phyloP scores from a whole-genome alignment of 1,140 invertebrate genomes.

The Akabosia matsudoensis region DNA sequence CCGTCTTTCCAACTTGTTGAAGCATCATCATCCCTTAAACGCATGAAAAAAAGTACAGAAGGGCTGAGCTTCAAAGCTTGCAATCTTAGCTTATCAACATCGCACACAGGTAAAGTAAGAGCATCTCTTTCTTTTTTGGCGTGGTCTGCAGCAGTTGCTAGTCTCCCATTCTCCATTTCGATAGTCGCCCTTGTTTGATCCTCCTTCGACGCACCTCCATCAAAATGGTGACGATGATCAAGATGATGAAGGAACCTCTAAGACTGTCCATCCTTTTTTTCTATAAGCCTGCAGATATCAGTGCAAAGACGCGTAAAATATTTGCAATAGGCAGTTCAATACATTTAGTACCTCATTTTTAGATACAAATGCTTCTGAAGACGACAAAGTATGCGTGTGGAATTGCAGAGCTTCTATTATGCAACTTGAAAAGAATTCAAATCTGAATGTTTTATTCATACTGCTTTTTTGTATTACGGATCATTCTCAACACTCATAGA shows the following conservation, averaged over 20 bases:
- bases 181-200: neutral
- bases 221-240: neutral
- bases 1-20: neutral
- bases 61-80: neutral
- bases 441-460: no score
- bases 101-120: neutral
- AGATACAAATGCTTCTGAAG: no score
- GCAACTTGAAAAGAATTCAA: no score
- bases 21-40: neutral
- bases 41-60: neutral
- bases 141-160: neutral
- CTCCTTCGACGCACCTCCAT: neutral
- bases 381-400: no score
- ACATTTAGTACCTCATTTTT: no score
- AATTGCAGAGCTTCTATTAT: no score
- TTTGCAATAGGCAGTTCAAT: no score
- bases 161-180: constrained; percentile 7
- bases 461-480: no score
- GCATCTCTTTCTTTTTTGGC: neutral
- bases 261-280: neutral
- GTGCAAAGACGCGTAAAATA: no score
- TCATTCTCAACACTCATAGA: no score
- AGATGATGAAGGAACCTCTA: neutral
- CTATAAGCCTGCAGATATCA: no score
- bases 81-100: neutral